Evolutionary conservation across 2,888 invertebrate genomes (phyloP).

Genomic region (Lepidonotus clava): DNA sequence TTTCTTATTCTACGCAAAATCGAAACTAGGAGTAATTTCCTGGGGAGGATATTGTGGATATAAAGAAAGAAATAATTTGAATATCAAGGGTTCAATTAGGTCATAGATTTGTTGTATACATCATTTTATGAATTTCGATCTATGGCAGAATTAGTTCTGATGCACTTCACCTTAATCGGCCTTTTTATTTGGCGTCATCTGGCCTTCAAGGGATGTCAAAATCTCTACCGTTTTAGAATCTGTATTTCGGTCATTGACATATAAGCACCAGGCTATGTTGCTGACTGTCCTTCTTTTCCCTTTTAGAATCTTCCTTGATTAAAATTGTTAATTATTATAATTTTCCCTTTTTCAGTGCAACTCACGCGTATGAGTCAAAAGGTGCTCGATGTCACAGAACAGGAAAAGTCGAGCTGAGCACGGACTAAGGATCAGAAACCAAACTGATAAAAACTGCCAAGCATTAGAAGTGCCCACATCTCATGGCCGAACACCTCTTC

Average conservation of each 20-base stretch:
- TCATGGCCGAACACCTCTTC: too few species aligned
- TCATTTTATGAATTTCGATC: too few species aligned
- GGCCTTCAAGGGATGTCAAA: too few species aligned
- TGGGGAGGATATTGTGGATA: neutral
- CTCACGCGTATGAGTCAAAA: conserved; percentile 13
- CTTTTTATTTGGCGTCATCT: too few species aligned
- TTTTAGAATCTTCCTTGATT: neutral
- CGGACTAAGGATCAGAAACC: too few species aligned
- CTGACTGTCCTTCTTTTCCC: neutral
- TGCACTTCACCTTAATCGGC: too few species aligned
- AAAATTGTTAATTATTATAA: neutral
- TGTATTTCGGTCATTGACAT: neutral
- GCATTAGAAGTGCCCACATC: too few species aligned
- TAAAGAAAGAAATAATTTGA: neutral
- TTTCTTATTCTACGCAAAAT: neutral
- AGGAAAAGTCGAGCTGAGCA: conserved; percentile 4
- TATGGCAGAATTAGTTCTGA: too few species aligned
- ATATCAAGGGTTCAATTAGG: neutral
- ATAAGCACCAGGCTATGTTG: neutral
- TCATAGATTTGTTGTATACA: neutral
- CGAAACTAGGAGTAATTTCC: neutral
- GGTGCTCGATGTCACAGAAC: conserved; percentile 3
- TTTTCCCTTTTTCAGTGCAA: conserved; percentile 22
- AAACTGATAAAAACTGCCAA: too few species aligned
- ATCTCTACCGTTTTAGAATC: too few species aligned